These are phyloP conservation scores for Neosilurus hyrtlii DNA, from an alignment of 2,797 vertebrate genomes.

Conservation along the genomic window DNA sequence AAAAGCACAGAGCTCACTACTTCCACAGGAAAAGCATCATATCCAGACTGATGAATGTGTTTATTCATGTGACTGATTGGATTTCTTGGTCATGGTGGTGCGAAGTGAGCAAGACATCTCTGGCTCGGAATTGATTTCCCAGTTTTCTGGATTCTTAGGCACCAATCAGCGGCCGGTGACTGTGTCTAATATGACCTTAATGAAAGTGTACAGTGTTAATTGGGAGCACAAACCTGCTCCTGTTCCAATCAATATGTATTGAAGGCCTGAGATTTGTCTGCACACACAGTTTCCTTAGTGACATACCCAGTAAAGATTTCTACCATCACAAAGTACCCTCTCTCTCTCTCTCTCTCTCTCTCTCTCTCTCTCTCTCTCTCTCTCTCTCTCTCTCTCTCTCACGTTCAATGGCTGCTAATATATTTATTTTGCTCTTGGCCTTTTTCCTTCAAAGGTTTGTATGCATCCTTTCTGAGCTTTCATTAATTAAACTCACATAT, in stretches of 20 bases:
- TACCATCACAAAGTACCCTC: constrained; percentile 17
- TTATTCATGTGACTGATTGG: constrained; percentile 40
- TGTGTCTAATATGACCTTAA: constrained; percentile 57
- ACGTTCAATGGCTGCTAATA: constrained; percentile 48
- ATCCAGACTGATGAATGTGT: constrained; percentile 24
- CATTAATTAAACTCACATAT: constrained; percentile 40
- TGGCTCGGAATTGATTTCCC: constrained; percentile 48
- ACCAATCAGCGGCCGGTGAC: constrained; percentile 51
- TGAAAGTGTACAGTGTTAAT: constrained; percentile 58
- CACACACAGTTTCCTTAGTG: constrained; percentile 16
- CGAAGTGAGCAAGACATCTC: constrained; percentile 41
- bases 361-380: background rate
- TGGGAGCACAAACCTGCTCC: constrained; percentile 50
- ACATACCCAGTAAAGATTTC: constrained; percentile 51
- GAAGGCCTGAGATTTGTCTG: constrained; percentile 35
- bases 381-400: background rate
- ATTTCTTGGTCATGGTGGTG: constrained; percentile 15
- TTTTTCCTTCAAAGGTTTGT: constrained; percentile 34
- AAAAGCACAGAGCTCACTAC: constrained; percentile 4
- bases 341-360: constrained; percentile 13
- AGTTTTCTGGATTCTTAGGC: constrained; percentile 54
- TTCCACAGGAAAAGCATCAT: constrained; percentile 16
- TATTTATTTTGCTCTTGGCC: constrained; percentile 45
- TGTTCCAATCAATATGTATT: constrained; percentile 50
- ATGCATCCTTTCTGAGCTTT: constrained; percentile 21